Evolutionary conservation across 1,140 invertebrate genomes (phyloP).

Genomic region (Nixonia krombeini): DNA sequence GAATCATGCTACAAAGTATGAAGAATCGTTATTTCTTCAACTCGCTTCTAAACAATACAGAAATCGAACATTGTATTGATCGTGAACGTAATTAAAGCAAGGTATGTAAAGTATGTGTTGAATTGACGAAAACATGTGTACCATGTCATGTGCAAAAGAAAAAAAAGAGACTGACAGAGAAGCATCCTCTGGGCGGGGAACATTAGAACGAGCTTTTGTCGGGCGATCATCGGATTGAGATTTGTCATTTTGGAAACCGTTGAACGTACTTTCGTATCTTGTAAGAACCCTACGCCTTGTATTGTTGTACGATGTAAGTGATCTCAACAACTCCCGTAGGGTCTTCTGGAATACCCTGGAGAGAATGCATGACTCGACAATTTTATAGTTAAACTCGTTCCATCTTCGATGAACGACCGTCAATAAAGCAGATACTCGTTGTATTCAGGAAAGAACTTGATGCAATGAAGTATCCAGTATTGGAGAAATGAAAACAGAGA

Average conservation of each 20-base stretch:
- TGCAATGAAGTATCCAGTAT: too few species aligned
- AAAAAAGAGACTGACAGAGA: too few species aligned
- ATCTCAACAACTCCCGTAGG: slow-evolving; percentile 2
- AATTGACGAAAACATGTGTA: too few species aligned
- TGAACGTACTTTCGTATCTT: neutral
- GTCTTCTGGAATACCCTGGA: slow-evolving; percentile 20
- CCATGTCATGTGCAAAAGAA: too few species aligned
- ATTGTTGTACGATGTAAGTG: neutral
- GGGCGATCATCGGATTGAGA: neutral
- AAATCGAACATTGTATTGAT: too few species aligned
- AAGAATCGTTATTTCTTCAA: slow-evolving; percentile 35
- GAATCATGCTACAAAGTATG: neutral
- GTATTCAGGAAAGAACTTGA: slow-evolving; percentile 4
- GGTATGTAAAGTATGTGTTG: too few species aligned
- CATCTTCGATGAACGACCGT: slow-evolving; percentile 31
- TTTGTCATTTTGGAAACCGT: neutral
- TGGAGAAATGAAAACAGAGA: too few species aligned
- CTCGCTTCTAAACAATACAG: too few species aligned
- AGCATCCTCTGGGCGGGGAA: too few species aligned
- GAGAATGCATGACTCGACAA: slow-evolving; percentile 39
- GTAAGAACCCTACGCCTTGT: neutral
- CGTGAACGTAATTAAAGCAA: too few species aligned
- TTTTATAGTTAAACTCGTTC: slow-evolving; percentile 39
- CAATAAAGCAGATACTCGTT: slow-evolving; percentile 33
- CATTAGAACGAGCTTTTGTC: too few species aligned